Conservation (phyloP, 2,888 invertebrate genomes). For the Caenorhabditis sp. region DNA sequence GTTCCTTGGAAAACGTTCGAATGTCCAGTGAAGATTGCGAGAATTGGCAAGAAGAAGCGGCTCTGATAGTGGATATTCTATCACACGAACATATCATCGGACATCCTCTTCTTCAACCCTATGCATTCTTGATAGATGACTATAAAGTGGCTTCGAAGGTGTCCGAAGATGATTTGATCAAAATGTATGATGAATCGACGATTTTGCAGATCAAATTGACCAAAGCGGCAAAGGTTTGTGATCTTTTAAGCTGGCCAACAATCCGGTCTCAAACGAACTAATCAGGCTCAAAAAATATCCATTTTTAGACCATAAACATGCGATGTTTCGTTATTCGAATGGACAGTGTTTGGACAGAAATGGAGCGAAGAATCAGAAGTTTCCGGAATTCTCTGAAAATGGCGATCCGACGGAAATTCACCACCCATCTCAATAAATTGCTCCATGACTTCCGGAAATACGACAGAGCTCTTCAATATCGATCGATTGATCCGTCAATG, state of each 20-base stretch:
- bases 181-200: constrained; percentile 37
- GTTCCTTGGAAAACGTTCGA: constrained; percentile 31
- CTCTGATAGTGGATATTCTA: constrained; percentile 20
- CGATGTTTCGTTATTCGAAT: constrained; percentile 32
- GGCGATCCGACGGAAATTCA: constrained; percentile 32
- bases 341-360: constrained; percentile 27
- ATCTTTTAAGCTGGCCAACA: too few relatives aligned
- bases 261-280: too few relatives aligned
- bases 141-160: constrained; percentile 31
- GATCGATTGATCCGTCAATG: constrained; percentile 63
- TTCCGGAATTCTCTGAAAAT: constrained; percentile 33
- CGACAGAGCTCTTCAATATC: constrained; percentile 57
- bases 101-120: constrained; percentile 20
- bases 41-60: constrained; percentile 36
- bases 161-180: constrained; percentile 27
- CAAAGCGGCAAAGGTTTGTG: constrained; percentile 9
- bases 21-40: constrained; percentile 36
- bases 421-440: constrained; percentile 35
- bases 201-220: constrained; percentile 30
- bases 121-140: constrained; percentile 35
- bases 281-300: too few relatives aligned
- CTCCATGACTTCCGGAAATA: constrained; percentile 39
- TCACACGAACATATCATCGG: constrained; percentile 25
- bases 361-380: constrained; percentile 30
- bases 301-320: constrained; percentile 9